Evolutionary conservation across 2,888 invertebrate genomes (phyloP), one percentile per base, ranked within the genome.

Genomic region (Drosophila siamana): DNA sequence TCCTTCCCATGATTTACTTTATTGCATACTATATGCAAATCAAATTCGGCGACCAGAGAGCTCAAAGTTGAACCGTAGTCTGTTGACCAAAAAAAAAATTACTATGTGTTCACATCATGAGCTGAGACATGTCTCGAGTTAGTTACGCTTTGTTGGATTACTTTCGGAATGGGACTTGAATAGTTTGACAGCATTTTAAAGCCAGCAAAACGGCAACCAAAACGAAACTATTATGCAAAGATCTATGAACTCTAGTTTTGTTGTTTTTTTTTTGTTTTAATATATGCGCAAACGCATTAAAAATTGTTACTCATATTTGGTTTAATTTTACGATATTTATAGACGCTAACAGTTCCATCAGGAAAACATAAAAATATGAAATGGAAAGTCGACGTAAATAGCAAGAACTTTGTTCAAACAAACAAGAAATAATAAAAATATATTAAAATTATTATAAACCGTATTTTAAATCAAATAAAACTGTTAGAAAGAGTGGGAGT

Each of bases 21-120:
- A 61, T 62, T 59, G 74, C 74, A 62, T 48, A 51, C 55, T 65
- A 60, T 85, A 82, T 81, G 82, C 82, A 75, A 86, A 86, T 86
- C 13, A 66, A 30, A 16, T 7, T 41, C 33, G 30, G 46, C 38
- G 36, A 36, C 47, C 38, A 44, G 40, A 57, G 38, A 61, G 15
- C 43, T 41, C 46, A 26, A 47, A 55, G 16, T 26, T 47, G 51
- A 56, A 76, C 44, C 52, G 71, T 62, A 30, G 43, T 28, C 43
- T 30, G 30, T 50, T 55, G 76, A 59, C 43, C 19, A 36, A 63
- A 68, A 64, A 22, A 24, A 4, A n/a, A n/a, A n/a, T 13, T 38
- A 15, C 19, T 38, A n/a, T 41, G 16, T 13, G n/a, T 28, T 38
- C 24, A 50, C 36, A 36, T 50, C 36, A 46, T 46, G 50, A 51